A percentile compares a stretch with the other conserved stretches of the same genome.
These are phyloP conservation scores for Chirona hameri DNA, from an alignment of 2,888 invertebrate species.

Conservation along the genomic window DNA sequence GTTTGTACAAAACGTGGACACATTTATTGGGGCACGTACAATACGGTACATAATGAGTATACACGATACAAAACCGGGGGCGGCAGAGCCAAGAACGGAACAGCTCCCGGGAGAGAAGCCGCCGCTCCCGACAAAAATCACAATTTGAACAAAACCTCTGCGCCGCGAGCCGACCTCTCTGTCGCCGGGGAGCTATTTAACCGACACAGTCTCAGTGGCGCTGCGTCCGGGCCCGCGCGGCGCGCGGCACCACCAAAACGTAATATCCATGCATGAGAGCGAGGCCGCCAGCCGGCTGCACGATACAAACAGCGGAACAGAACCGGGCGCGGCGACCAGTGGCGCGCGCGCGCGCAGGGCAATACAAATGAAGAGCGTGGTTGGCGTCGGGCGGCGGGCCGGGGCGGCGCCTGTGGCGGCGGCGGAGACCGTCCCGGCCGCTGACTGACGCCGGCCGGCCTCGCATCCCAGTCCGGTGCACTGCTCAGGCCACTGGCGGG, in stretches of 20 bases:
- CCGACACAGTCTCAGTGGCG: not conserved
- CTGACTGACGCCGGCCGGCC: too few species aligned
- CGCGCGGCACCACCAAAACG: not conserved
- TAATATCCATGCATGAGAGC: conserved; percentile 12
- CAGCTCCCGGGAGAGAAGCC: not conserved
- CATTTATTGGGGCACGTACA: conserved; percentile 26
- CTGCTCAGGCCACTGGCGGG: too few species aligned
- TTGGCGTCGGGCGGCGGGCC: not conserved
- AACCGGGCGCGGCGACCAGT: not conserved
- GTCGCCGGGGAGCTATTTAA: not conserved
- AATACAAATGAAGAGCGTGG: not conserved
- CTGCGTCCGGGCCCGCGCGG: not conserved
- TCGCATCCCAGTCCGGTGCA: too few species aligned
- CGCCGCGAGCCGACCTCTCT: not conserved
- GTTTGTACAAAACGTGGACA: conserved; percentile 28
- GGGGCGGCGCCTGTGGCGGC: not conserved
- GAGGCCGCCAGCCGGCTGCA: not conserved
- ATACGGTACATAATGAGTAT: conserved; percentile 25
- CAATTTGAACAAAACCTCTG: not conserved
- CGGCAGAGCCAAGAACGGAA: not conserved
- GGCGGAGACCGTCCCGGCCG: too few species aligned
- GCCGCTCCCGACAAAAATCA: not conserved
- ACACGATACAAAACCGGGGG: conserved; percentile 23
- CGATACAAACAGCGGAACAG: not conserved
- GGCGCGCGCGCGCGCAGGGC: not conserved